Conservation (phyloP, 2,888 invertebrate species). For the Drosophila histrio region DNA sequence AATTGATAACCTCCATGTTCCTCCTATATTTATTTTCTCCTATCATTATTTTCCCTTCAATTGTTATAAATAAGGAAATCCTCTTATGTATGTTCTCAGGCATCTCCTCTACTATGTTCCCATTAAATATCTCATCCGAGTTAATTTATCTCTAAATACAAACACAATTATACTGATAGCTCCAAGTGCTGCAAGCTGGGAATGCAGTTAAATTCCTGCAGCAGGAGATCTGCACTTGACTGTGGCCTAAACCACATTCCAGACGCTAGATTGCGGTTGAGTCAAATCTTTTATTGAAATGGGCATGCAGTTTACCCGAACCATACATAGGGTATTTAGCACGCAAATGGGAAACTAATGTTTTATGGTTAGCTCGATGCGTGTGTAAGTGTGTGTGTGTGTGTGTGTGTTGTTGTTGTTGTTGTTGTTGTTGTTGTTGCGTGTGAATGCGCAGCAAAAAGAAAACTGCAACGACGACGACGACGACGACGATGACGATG, state of each 20-base stretch:
- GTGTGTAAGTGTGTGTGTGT: constrained; percentile 36
- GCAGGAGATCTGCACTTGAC: constrained; percentile 8
- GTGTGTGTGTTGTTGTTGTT: constrained; percentile 31
- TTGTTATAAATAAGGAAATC: background rate
- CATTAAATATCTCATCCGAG: background rate
- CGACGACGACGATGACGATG: constrained; percentile 60
- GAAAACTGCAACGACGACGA: constrained; percentile 30
- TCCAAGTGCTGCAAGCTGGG: background rate
- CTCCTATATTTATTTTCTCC: too few relatives aligned
- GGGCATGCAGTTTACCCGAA: constrained; percentile 38
- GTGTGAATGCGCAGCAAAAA: constrained; percentile 63
- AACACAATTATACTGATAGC: constrained; percentile 6
- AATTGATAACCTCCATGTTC: too few relatives aligned
- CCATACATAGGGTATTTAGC: constrained; percentile 73
- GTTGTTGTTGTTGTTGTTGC: constrained; percentile 44
- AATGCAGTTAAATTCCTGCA: constrained; percentile 29
- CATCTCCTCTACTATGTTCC: background rate
- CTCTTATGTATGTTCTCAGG: background rate
- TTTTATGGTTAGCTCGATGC: constrained; percentile 69
- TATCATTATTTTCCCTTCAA: too few relatives aligned
- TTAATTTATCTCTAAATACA: constrained; percentile 8
- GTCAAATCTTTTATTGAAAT: constrained; percentile 35
- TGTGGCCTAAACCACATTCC: constrained; percentile 33
- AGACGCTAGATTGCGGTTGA: constrained; percentile 16
- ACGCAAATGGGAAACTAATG: constrained; percentile 79